Evolutionary conservation across 2,113 vertebrate genomes (phyloP).

Genomic region (Dasyurus viverrinus): DNA sequence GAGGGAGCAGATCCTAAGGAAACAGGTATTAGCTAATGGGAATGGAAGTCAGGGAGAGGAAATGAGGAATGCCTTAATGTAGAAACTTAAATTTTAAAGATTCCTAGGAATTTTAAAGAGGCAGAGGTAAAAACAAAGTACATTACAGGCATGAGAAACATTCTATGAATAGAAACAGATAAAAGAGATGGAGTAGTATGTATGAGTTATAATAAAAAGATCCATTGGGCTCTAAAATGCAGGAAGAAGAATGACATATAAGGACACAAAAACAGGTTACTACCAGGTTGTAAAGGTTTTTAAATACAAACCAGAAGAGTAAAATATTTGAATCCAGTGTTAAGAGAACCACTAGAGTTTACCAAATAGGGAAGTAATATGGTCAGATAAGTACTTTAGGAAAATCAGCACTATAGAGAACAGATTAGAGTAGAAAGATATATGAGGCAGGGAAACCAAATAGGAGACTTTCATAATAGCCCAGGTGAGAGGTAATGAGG

Average conservation of each 20-base stretch:
- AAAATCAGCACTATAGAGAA: neutral
- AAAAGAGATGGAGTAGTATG: neutral
- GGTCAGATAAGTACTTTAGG: neutral
- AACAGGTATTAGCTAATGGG: neutral
- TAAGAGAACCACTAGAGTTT: neutral
- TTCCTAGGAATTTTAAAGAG: neutral
- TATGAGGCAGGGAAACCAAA: neutral
- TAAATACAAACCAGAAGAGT: neutral
- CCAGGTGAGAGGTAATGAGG: neutral
- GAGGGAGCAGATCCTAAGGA: neutral
- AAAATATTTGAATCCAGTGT: neutral
- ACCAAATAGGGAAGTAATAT: neutral
- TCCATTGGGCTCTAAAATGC: neutral
- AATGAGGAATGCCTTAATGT: neutral
- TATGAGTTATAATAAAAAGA: neutral
- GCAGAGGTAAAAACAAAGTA: neutral
- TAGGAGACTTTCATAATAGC: neutral
- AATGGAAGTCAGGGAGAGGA: neutral
- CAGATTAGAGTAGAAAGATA: neutral
- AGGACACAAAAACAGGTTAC: neutral
- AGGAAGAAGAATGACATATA: neutral
- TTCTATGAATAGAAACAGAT: neutral
- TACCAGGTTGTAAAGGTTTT: neutral
- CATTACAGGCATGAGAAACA: neutral
- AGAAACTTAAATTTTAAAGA: neutral